A percentile compares a stretch with the other conserved stretches of the same genome.
Evolutionary conservation across 2,888 invertebrate genomes (phyloP).

Genomic region (Agapostemon virescens): DNA sequence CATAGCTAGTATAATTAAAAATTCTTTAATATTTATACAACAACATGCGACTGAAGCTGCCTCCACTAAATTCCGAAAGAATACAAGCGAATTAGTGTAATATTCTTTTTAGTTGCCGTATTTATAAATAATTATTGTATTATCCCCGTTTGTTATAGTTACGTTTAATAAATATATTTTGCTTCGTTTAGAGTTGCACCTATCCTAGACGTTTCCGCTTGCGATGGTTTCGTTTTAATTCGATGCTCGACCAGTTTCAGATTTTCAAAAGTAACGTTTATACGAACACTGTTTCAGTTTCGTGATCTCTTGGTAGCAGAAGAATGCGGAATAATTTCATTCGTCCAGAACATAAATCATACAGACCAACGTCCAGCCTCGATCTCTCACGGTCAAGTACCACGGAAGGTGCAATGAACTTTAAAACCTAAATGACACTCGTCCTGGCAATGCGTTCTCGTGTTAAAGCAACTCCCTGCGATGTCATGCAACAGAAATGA

Average conservation of each 20-base stretch:
- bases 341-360: conserved; percentile 44
- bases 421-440: conserved; percentile 25
- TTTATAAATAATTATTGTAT: conserved; percentile 32
- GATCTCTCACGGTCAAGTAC: conserved; percentile 51
- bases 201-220: background rate
- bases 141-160: background rate
- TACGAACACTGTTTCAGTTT: background rate
- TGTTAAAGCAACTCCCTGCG: background rate
- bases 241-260: background rate
- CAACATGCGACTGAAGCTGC: background rate
- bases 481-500: too few relatives aligned
- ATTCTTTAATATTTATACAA: background rate
- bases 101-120: conserved; percentile 4
- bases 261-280: background rate
- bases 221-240: background rate
- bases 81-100: background rate
- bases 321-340: conserved; percentile 6
- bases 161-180: background rate
- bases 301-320: background rate
- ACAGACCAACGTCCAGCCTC: conserved; percentile 48
- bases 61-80: background rate
- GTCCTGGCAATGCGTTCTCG: background rate
- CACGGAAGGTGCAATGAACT: conserved; percentile 38
- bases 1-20: background rate
- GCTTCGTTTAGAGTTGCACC: background rate